Evolutionary conservation across 1,140 invertebrate genomes (phyloP).

Genomic region (Temnothorax curvispinosus): DNA sequence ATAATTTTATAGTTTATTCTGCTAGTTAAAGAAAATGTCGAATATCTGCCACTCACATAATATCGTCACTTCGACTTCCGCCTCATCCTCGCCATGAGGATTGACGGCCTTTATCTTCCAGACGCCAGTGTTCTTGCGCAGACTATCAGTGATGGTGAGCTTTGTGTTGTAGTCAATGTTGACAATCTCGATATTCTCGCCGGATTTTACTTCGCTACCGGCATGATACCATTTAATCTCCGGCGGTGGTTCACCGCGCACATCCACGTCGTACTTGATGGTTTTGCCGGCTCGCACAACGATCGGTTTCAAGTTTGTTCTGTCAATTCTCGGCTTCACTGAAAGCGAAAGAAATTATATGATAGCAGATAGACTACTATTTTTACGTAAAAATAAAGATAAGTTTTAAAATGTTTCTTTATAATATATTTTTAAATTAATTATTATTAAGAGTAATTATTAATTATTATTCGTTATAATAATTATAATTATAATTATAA

Average conservation of each 20-base stretch:
- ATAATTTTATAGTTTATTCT: not conserved
- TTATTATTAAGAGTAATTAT: not conserved
- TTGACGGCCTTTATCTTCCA: slow-evolving; percentile 97
- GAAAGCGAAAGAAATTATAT: slow-evolving; percentile 68
- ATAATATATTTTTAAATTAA: not conserved
- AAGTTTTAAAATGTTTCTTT: not conserved
- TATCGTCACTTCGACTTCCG: slow-evolving; percentile 96
- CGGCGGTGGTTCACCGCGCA: slow-evolving; percentile 97
- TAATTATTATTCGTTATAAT: too few relatives aligned
- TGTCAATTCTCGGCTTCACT: slow-evolving; percentile 99
- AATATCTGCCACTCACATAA: slow-evolving; percentile 88
- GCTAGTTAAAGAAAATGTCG: not conserved
- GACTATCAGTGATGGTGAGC: slow-evolving; percentile 93
- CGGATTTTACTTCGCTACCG: slow-evolving; percentile 86
- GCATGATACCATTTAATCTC: slow-evolving; percentile 94
- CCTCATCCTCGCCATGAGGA: slow-evolving; percentile 96
- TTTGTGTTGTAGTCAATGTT: slow-evolving; percentile 98
- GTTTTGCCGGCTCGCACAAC: slow-evolving; percentile 96
- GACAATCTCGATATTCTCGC: slow-evolving; percentile 92
- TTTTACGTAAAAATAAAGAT: not conserved
- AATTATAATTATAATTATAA: not conserved
- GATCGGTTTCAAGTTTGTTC: slow-evolving; percentile 96
- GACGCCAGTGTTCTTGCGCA: slow-evolving; percentile 93
- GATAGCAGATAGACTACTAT: not conserved
- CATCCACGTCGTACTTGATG: slow-evolving; percentile 97